Base-by-base conservation (phyloP, 2,888 invertebrate genomes). In the Acrocera orbiculus region DNA sequence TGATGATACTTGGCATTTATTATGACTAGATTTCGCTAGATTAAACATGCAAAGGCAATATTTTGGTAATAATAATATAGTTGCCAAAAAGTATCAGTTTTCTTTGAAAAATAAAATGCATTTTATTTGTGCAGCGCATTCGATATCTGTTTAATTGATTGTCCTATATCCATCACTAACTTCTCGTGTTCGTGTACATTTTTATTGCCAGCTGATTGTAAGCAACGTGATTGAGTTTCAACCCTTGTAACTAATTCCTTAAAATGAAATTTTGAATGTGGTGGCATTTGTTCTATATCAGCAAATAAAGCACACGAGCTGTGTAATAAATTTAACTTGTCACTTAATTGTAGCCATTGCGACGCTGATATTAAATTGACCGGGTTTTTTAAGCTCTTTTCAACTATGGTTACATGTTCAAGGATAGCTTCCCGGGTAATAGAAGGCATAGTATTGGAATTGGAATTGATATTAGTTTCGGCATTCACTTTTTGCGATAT, bases 221-320 rank as follows among this genome's bases (percentile, higher is more conserved):
- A 54, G 46, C 70, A 70, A 42, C 73, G 64, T 19, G 74, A 75
- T 51, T 78, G 76, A 10, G 65, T 63, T 52, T 81, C 80, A 32
- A 81, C 64, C 28, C 76, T 66, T 4, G 71, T 70, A 16, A 80
- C 65, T 40, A 80, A 57, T 55, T 81, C 77, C 26, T 83, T 73
- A 52, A 86, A 80, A 47, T 87, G 81, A 58, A 90, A 87, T 51
- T 89, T 80, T 31, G 80, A 76, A 52, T 87, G 85, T 13, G 86
- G 82, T 9, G 85, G 79, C 49, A 82, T 76, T 11, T 69, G 65
- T 38, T 70, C 71, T 42, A 68, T 69, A 46, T 90, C 90, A 11
- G 83, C 81, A 49, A 82, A 85, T 45, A 76, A 75, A 47, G 76
- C 71, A 61, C 89, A 90, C 43, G 79, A 75, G 14, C 75, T 73